These are phyloP conservation scores for Atta colombica DNA, from an alignment of 1,140 invertebrate species.

Conservation along the genomic window DNA sequence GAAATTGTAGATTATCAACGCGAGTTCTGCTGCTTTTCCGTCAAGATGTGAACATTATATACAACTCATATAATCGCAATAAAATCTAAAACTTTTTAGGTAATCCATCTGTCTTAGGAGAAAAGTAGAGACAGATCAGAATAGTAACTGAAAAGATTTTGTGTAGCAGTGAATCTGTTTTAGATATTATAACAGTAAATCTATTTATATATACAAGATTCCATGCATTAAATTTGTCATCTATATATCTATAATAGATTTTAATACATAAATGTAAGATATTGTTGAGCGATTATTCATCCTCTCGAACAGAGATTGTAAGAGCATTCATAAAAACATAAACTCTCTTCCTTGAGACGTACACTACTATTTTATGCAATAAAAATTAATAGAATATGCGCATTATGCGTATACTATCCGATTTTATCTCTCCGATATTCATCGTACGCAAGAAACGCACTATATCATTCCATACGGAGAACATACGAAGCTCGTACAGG, in stretches of 20 bases:
- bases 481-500: background rate
- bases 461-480: background rate
- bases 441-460: background rate
- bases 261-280: background rate
- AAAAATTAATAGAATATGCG: background rate
- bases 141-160: too few relatives aligned
- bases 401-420: too few relatives aligned
- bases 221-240: background rate
- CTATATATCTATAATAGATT: background rate
- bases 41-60: too few relatives aligned
- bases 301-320: background rate
- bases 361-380: background rate
- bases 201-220: background rate
- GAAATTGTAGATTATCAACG: too few relatives aligned
- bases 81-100: too few relatives aligned
- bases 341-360: background rate
- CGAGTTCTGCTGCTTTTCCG: too few relatives aligned
- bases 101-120: too few relatives aligned
- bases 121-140: too few relatives aligned
- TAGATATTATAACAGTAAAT: constrained; percentile 9
- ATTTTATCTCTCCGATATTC: background rate
- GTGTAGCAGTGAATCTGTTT: too few relatives aligned
- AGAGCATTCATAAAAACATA: background rate
- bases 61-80: too few relatives aligned
- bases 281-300: background rate